These are phyloP conservation scores for Sphenopsis melanotis DNA, from an alignment of 2,797 vertebrate species.

Conservation along the genomic window DNA sequence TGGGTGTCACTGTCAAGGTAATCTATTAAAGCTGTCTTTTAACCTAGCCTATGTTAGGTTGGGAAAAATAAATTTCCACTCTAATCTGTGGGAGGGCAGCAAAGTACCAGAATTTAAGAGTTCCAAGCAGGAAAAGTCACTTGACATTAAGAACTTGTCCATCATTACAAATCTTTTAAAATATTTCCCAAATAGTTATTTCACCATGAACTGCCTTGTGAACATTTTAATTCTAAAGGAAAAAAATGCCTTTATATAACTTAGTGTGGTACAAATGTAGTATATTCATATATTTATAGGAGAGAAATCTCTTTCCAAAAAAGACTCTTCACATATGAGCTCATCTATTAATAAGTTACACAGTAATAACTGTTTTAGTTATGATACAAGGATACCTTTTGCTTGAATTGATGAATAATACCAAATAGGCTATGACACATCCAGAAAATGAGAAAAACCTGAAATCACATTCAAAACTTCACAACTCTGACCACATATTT, in stretches of 20 bases:
- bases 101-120: not conserved
- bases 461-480: not conserved
- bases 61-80: not conserved
- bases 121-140: not conserved
- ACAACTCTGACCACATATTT: not conserved
- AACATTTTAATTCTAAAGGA: not conserved
- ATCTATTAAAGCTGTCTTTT: not conserved
- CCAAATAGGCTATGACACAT: not conserved
- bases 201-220: not conserved
- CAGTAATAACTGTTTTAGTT: not conserved
- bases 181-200: not conserved
- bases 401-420: not conserved
- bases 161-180: not conserved
- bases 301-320: not conserved
- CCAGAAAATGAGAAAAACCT: not conserved
- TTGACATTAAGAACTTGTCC: not conserved
- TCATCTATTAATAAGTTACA: not conserved
- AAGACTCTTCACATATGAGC: fast-evolving
- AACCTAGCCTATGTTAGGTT: not conserved
- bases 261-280: not conserved
- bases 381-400: not conserved
- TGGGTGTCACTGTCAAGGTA: not conserved
- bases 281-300: not conserved
- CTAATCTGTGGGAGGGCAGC: not conserved
- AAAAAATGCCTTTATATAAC: not conserved